A percentile compares a stretch with the other conserved stretches of the same genome.
Evolutionary conservation across 2,113 vertebrate genomes (phyloP).

Genomic region (Loxodonta africana): DNA sequence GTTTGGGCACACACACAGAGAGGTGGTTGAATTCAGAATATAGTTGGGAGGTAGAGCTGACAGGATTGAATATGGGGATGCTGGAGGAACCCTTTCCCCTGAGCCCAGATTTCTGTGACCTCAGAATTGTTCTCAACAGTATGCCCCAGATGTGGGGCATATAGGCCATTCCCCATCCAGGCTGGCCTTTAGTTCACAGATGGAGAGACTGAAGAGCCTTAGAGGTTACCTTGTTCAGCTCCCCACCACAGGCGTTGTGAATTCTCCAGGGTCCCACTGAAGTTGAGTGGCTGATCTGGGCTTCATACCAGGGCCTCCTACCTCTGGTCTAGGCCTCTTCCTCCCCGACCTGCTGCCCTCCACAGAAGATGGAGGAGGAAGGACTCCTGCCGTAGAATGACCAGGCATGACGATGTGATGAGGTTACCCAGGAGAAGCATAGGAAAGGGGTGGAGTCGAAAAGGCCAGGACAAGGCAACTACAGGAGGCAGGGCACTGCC

Average conservation of each 20-base stretch:
- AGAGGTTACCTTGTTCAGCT: not conserved
- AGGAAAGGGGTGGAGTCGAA: not conserved
- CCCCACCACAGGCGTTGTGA: not conserved
- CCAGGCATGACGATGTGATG: not conserved
- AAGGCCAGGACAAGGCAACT: not conserved
- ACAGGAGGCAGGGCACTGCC: not conserved
- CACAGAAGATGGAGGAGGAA: not conserved
- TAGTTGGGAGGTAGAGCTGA: too few relatives aligned
- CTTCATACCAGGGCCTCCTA: not conserved
- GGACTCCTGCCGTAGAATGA: not conserved
- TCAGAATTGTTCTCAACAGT: not conserved
- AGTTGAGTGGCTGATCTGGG: not conserved
- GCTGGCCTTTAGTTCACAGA: not conserved
- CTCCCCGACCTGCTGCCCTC: not conserved
- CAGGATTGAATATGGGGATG: not conserved
- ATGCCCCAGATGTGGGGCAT: not conserved
- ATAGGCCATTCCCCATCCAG: not conserved
- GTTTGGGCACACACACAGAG: fast-evolving
- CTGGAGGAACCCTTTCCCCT: not conserved
- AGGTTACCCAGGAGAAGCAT: not conserved
- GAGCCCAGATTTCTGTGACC: not conserved
- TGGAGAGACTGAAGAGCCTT: not conserved
- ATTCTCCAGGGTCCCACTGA: not conserved
- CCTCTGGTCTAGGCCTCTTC: not conserved
- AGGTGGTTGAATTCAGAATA: not conserved